Evolutionary conservation across 2,888 invertebrate genomes (phyloP), one percentile per base, ranked within the genome.

Genomic region (Leucophora obtusa): DNA sequence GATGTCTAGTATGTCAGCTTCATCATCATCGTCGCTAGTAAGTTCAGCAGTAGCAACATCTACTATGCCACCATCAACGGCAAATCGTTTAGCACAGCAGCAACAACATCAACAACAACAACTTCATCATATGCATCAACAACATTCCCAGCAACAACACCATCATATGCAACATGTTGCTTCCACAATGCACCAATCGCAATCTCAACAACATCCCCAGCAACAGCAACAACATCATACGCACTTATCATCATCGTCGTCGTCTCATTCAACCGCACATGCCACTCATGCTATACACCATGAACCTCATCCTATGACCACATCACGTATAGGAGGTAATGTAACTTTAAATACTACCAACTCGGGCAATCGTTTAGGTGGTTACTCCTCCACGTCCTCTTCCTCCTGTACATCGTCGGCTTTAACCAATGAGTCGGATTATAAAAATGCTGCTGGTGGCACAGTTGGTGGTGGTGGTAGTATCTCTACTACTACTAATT

Each of bases 111-210:
- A 77, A 38, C 75, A 72, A 54, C 83, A 84, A 15, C 66, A 77
- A 17, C 76, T 83, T 43, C 83, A 84, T 5, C 84, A 84, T 15
- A 66, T 51, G 18, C 83, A 87, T 53, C 82, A 84, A 51, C 83
- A 85, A 33, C 85, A 84, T 69, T 83, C 84, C 65, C 84, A 82
- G 71, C 83, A 85, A 83, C 83, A 85, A 83, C 83, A 83, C 80
- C 82, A 86, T 84, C 85, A 87, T 71, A 72, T 83, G 81, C 83
- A 85, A 82, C 83, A 83, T 79, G 79, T 72, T 51, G 66, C 81
- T 69, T 82, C 80, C 79, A 68, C 84, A 75, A 71, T 82, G 77
- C 84, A 85, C 54, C 85, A 85, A 59, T 72, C 54, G 11, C 69
- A 59, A 18, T 51, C 15, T n/a, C 85, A 84, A 43, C 85, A 84